Evolutionary conservation across 2,797 vertebrate species (phyloP).

Genomic region (Artibeus lituratus): DNA sequence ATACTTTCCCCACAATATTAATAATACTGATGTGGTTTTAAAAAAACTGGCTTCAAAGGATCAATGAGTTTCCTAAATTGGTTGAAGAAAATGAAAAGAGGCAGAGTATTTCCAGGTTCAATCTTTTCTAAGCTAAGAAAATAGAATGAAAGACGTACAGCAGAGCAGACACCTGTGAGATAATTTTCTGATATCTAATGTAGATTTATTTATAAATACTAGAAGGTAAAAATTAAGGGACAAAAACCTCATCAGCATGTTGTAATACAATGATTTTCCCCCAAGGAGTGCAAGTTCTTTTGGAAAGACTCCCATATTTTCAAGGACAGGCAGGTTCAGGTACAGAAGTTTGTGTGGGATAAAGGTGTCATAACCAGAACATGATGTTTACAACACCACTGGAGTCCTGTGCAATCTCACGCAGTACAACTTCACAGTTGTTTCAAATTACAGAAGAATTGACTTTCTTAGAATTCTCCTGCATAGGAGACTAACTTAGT

Average conservation of each 20-base stretch:
- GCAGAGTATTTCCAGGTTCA: not conserved
- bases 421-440: not conserved
- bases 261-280: not conserved
- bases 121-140: not conserved
- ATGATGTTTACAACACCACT: not conserved
- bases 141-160: not conserved
- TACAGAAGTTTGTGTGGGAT: not conserved
- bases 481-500: not conserved
- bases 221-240: not conserved
- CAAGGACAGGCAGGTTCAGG: slow-evolving; percentile 41
- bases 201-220: not conserved
- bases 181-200: not conserved
- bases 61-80: not conserved
- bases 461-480: not conserved
- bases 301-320: slow-evolving; percentile 19
- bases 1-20: not conserved
- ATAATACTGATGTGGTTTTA: not conserved
- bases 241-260: not conserved
- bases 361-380: slow-evolving; percentile 35
- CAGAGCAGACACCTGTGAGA: not conserved
- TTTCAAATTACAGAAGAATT: slow-evolving; percentile 10
- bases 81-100: not conserved
- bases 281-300: not conserved
- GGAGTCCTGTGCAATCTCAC: not conserved
- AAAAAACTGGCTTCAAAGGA: not conserved